These are phyloP conservation scores for Morone chrysops DNA, from an alignment of 2,113 vertebrate species.

Conservation along the genomic window DNA sequence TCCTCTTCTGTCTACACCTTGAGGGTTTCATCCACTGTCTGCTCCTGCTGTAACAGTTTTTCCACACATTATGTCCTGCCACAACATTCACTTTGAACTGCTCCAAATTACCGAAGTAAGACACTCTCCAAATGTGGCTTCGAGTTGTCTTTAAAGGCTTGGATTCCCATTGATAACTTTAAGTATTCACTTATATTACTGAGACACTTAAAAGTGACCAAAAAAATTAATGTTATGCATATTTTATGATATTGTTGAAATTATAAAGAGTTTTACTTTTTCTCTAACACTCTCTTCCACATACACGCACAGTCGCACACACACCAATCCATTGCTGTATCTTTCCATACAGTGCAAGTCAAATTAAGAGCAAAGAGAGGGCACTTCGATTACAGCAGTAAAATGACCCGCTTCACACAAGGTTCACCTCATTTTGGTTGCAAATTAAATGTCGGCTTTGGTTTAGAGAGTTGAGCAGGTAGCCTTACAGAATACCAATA, in stretches of 20 bases:
- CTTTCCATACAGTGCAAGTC: slow-evolving; percentile 47
- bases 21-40: slow-evolving; percentile 13
- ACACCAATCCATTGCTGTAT: not conserved
- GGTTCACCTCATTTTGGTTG: slow-evolving; percentile 79
- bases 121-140: slow-evolving; percentile 20
- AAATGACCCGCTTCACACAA: slow-evolving; percentile 73
- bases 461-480: slow-evolving; percentile 60
- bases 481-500: slow-evolving; percentile 65
- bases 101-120: slow-evolving; percentile 11
- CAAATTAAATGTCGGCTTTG: slow-evolving; percentile 80
- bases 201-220: slow-evolving; percentile 35
- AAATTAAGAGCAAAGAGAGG: slow-evolving; percentile 56
- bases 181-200: slow-evolving; percentile 41
- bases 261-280: slow-evolving; percentile 17
- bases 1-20: slow-evolving; percentile 25
- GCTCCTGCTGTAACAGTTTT: slow-evolving; percentile 19
- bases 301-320: slow-evolving; percentile 1
- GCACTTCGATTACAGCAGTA: slow-evolving; percentile 65
- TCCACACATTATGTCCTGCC: not conserved
- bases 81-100: slow-evolving; percentile 48
- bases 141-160: slow-evolving; percentile 42
- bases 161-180: slow-evolving; percentile 33
- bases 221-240: slow-evolving; percentile 16
- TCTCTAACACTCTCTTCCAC: not conserved
- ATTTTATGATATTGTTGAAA: slow-evolving; percentile 43